Evolutionary conservation across 1,140 invertebrate genomes (phyloP).

Genomic region (Epicauta chinensis): DNA sequence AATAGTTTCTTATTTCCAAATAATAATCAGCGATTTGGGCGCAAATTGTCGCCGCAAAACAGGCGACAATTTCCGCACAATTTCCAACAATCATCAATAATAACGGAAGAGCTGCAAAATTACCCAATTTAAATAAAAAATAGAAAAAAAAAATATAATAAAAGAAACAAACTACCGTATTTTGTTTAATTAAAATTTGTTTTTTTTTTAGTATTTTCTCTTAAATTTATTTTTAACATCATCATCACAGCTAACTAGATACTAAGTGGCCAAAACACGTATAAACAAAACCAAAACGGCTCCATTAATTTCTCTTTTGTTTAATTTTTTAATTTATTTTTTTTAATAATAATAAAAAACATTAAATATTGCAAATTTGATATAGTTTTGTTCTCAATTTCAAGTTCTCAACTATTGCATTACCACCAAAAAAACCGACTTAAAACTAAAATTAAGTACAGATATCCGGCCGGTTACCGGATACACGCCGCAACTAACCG

Average conservation of each 20-base stretch:
- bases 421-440: too few relatives aligned
- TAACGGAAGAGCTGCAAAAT: neutral
- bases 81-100: neutral
- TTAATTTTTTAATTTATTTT: too few relatives aligned
- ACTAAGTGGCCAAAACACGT: conserved; percentile 29
- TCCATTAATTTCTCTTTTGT: too few relatives aligned
- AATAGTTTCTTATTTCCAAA: conserved; percentile 24
- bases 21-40: too few relatives aligned
- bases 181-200: neutral
- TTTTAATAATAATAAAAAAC: too few relatives aligned
- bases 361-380: conserved; percentile 17
- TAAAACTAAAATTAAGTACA: too few relatives aligned
- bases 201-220: neutral
- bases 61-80: too few relatives aligned
- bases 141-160: neutral
- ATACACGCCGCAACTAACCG: too few relatives aligned
- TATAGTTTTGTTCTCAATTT: conserved; percentile 7
- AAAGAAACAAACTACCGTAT: neutral
- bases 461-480: too few relatives aligned
- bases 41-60: too few relatives aligned
- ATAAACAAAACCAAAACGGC: conserved; percentile 32
- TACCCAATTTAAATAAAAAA: neutral
- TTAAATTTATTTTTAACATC: neutral
- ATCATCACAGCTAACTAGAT: conserved; percentile 34
- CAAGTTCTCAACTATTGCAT: too few relatives aligned